Evolutionary conservation across 2,113 vertebrate species (phyloP).

Genomic region (Pitta sordida): DNA sequence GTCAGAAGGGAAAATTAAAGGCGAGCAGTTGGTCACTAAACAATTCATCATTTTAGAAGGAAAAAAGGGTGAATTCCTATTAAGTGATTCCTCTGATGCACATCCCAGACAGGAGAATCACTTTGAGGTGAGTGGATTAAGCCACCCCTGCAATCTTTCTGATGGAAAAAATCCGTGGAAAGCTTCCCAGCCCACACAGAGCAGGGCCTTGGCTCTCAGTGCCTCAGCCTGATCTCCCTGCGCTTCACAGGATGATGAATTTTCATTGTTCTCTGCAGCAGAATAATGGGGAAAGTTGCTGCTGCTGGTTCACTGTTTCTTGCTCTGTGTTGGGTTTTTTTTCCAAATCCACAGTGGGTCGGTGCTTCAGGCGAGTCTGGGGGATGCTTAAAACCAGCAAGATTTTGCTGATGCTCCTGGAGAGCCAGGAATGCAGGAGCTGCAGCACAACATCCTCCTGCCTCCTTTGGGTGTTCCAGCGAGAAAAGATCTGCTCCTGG

Average conservation of each 20-base stretch:
- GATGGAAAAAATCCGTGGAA: neutral
- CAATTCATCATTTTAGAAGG: neutral
- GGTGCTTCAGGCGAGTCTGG: neutral
- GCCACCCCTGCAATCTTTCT: neutral
- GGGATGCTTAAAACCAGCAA: neutral
- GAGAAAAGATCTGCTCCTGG: neutral
- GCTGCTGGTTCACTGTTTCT: neutral
- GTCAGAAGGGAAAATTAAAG: neutral
- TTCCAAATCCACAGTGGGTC: fast-evolving
- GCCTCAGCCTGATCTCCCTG: neutral
- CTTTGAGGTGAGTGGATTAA: neutral
- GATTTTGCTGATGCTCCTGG: neutral
- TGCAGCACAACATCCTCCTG: neutral
- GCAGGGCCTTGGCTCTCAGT: neutral
- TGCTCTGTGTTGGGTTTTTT: neutral
- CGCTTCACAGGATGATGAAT: neutral
- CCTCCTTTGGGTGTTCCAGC: neutral
- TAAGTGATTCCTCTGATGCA: neutral
- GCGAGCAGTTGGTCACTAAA: neutral
- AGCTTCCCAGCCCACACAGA: neutral
- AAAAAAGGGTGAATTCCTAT: neutral
- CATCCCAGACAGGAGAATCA: neutral
- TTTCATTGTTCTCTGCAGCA: neutral
- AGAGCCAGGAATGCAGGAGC: neutral
- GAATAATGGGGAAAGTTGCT: neutral